Base-by-base conservation (phyloP, 2,113 vertebrate species). In the Brienomyrus longianalis region DNA sequence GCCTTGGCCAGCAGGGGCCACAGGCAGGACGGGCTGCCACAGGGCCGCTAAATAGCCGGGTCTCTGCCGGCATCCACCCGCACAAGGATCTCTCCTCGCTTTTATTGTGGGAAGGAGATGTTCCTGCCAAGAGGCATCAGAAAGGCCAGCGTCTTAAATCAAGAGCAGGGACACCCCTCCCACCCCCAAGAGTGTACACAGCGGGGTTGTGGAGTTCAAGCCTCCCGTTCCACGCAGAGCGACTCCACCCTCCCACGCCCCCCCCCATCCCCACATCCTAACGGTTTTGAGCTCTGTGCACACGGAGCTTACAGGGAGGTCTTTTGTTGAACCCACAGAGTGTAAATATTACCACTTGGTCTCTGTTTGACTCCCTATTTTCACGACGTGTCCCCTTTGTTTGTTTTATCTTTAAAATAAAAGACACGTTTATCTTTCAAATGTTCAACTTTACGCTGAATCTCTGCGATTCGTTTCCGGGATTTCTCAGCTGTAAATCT, bases 331-430 rank as follows among this genome's bases (percentile, higher is more conserved):
- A 90, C 86, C 52, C 87, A 19, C 85, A 87, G 91, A 93, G 21
- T 56, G 93, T 94, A 94, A 95, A 95, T 94, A 93, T 92, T 94
- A 93, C 93, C 91, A 48, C 92, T 13, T 0, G 17, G 27, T 93
- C 93, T 93, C 89, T 3, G 56, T 93, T 93, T 92, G 89, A 88
- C 88, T 52, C 83, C 11, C 50, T 35, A 59, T 48, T 91, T 87
- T 88, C 48, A 27, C 45, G 77, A 89, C 56, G 59, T 10, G 39
- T 45, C 47, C 23, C 66, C 15, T 77, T 85, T 88, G 80, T 94
- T 93, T 92, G 91, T 86, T 89, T 90, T 9, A 15, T 83, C 27
- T 80, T 86, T 2, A 83, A 47, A 77, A 90, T 90, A 92, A 91
- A 93, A 84, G 19, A 85, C 39, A 54, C 1, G 35, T 43, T 6